Percentiles rank a stretch among this genome's conserved stretches.
Evolutionary conservation across 1,140 invertebrate species (phyloP).

Genomic region (Arctopsyche grandis): DNA sequence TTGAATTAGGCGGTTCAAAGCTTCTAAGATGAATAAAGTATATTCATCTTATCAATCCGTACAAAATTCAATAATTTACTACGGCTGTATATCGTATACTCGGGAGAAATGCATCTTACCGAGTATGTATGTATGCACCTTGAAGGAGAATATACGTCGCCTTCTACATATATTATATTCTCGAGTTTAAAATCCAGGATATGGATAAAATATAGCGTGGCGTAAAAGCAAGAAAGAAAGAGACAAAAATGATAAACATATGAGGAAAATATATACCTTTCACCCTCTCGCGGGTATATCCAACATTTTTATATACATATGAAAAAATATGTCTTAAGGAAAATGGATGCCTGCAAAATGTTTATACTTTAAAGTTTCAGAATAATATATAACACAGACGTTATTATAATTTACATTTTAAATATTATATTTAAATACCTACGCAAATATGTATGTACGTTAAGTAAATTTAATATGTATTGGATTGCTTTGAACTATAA

Average conservation of each 20-base stretch:
- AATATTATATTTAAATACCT: not conserved
- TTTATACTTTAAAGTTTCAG: not conserved
- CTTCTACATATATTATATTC: not conserved
- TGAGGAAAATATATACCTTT: slow-evolving; percentile 1
- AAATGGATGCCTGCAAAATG: not conserved
- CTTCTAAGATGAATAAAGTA: too few relatives aligned
- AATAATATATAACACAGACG: not conserved
- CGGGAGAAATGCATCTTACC: too few relatives aligned
- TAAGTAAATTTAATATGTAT: too few relatives aligned
- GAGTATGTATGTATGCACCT: not conserved
- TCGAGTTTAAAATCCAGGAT: slow-evolving; percentile 48
- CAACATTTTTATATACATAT: slow-evolving; percentile 48
- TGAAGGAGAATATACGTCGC: not conserved
- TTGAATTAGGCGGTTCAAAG: too few relatives aligned
- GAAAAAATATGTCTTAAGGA: slow-evolving; percentile 46
- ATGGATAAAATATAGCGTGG: slow-evolving; percentile 41
- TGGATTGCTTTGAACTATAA: too few relatives aligned
- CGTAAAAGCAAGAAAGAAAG: slow-evolving; percentile 8
- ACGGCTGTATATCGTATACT: too few relatives aligned
- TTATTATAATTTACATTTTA: not conserved
- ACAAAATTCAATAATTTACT: too few relatives aligned
- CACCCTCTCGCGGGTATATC: slow-evolving; percentile 29
- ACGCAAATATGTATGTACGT: not conserved
- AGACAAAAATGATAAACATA: slow-evolving; percentile 28
- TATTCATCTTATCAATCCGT: too few relatives aligned